These are phyloP conservation scores for Tethea ocularis DNA, from an alignment of 2,888 invertebrate species.

Conservation along the genomic window DNA sequence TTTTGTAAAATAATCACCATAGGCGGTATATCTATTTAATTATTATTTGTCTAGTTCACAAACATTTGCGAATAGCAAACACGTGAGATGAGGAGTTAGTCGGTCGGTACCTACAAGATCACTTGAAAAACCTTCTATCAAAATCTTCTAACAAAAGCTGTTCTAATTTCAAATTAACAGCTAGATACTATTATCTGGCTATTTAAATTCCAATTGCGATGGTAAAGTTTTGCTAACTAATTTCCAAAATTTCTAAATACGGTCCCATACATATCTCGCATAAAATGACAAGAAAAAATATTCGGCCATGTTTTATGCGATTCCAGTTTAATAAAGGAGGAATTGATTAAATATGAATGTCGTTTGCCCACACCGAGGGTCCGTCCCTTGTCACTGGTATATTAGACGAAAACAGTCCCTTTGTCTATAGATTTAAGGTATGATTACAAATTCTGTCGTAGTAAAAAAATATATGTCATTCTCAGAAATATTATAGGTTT, in stretches of 20 bases:
- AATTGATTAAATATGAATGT: constrained; percentile 23
- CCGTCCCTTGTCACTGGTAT: constrained; percentile 15
- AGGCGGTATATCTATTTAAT: too few relatives aligned
- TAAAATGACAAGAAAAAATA: constrained; percentile 9
- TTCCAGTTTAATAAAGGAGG: constrained; percentile 18
- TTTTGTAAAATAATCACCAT: too few relatives aligned
- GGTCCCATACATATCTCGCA: background rate
- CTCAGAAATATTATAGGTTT: background rate
- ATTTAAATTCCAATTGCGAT: too few relatives aligned
- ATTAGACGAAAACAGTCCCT: constrained; percentile 12
- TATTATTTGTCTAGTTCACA: too few relatives aligned
- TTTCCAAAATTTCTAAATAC: background rate
- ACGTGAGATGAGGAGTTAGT: too few relatives aligned
- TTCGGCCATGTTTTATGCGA: constrained; percentile 17
- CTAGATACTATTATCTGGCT: too few relatives aligned
- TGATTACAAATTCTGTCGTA: background rate
- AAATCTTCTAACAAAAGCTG: too few relatives aligned
- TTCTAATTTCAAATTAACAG: too few relatives aligned
- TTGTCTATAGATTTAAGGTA: background rate
- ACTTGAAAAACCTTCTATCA: too few relatives aligned
- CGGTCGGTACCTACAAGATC: too few relatives aligned
- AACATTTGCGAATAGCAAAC: too few relatives aligned
- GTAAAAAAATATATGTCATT: background rate
- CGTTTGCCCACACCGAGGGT: constrained; percentile 25
- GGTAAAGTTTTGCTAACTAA: too few relatives aligned